phyloP scores from a whole-genome alignment of 2,888 invertebrate genomes.

The Mimumesa dahlbomi region DNA sequence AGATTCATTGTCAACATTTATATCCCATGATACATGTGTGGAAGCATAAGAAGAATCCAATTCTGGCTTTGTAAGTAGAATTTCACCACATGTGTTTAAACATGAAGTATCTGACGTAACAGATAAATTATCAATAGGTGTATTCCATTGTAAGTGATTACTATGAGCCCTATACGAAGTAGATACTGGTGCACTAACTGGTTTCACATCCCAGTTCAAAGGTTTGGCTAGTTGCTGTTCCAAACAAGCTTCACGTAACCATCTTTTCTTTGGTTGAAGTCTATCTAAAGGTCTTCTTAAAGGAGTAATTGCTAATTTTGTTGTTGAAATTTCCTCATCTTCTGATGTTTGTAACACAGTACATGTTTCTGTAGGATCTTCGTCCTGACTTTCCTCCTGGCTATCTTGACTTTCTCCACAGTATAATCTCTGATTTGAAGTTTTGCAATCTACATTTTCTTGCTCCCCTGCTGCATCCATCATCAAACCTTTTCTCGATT shows the following conservation, averaged over 20 bases:
- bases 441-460: conserved; percentile 75
- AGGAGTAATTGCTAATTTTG: conserved; percentile 73
- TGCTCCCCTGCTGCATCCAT: conserved; percentile 79
- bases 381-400: conserved; percentile 79
- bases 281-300: conserved; percentile 75
- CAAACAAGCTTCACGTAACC: conserved; percentile 82
- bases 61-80: conserved; percentile 27
- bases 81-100: conserved; percentile 29
- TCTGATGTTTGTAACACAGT: conserved; percentile 73
- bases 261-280: conserved; percentile 83
- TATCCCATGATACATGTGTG: conserved; percentile 36
- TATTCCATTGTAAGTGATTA: conserved; percentile 50
- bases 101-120: conserved; percentile 9
- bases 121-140: conserved; percentile 26
- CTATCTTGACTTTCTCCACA: conserved; percentile 77
- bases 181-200: conserved; percentile 17
- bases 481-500: conserved; percentile 80
- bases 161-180: conserved; percentile 26
- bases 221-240: conserved; percentile 82
- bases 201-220: conserved; percentile 79
- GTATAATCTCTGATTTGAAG: conserved; percentile 72
- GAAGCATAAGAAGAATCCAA: conserved; percentile 26
- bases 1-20: conserved; percentile 38
- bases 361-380: conserved; percentile 73
- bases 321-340: conserved; percentile 71